Percentiles rank a stretch among this genome's conserved stretches.
Evolutionary conservation across 2,888 invertebrate genomes (phyloP).

Genomic region (Punctoribates punctum): DNA sequence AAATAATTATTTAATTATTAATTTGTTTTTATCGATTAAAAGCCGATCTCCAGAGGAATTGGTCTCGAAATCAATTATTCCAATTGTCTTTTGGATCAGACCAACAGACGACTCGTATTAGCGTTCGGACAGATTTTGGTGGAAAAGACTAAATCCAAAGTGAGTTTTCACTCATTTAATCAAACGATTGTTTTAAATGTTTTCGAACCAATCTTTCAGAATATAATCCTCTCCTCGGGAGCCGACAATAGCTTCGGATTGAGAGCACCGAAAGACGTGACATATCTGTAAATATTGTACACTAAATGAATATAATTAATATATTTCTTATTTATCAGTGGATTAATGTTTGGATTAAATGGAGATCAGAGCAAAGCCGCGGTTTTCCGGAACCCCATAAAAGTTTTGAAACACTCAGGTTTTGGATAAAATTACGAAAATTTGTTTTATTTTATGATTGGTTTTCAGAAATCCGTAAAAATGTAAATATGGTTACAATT

Average conservation of each 20-base stretch:
- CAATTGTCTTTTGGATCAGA: slow-evolving; percentile 26
- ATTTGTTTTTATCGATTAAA: neutral
- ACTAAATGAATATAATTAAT: neutral
- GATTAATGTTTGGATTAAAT: slow-evolving; percentile 40
- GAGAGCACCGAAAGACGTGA: slow-evolving; percentile 42
- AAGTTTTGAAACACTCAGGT: slow-evolving; percentile 44
- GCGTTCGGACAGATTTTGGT: slow-evolving; percentile 38
- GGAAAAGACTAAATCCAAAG: slow-evolving; percentile 41
- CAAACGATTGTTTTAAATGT: neutral
- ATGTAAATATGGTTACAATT: slow-evolving; percentile 35
- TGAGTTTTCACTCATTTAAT: slow-evolving; percentile 7
- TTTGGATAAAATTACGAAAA: neutral
- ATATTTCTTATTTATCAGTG: slow-evolving; percentile 23
- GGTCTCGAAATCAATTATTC: slow-evolving; percentile 44
- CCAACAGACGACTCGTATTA: slow-evolving; percentile 33
- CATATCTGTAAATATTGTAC: slow-evolving; percentile 29
- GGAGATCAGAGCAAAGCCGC: slow-evolving; percentile 37
- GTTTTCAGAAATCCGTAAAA: slow-evolving; percentile 39
- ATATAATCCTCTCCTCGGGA: slow-evolving; percentile 44
- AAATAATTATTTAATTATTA: neutral
- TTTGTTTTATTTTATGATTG: neutral
- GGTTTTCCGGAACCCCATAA: slow-evolving; percentile 37
- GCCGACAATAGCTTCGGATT: neutral
- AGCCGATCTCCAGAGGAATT: slow-evolving; percentile 43
- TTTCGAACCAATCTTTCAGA: slow-evolving; percentile 25